phyloP scores from a whole-genome alignment of 1,140 invertebrate genomes.

The Elysia chlorotica region DNA sequence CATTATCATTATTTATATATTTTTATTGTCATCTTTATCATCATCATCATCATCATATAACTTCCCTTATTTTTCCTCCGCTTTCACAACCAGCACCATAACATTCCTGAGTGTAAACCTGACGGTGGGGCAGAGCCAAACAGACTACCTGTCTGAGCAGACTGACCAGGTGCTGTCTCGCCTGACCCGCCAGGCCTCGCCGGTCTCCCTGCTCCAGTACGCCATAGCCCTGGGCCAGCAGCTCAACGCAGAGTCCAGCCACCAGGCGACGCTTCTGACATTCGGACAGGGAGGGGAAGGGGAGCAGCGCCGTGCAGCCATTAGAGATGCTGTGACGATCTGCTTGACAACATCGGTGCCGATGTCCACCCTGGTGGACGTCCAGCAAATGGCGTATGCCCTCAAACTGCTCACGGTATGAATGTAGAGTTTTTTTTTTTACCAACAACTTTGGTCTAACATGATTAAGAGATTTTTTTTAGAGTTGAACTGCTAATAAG shows the following conservation, averaged over 20 bases:
- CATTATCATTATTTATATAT: not conserved
- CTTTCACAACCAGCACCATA: conserved; percentile 5
- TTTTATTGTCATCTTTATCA: not conserved
- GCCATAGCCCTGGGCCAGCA: conserved; percentile 36
- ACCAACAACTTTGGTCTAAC: too few relatives aligned
- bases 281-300: not conserved
- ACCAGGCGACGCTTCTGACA: not conserved
- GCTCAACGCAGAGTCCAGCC: conserved; percentile 40
- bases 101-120: not conserved
- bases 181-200: conserved; percentile 41
- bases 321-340: conserved; percentile 39
- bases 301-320: conserved; percentile 24
- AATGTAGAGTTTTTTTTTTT: too few relatives aligned
- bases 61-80: not conserved
- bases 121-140: conserved; percentile 16
- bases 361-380: conserved; percentile 32
- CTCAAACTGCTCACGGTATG: conserved; percentile 44
- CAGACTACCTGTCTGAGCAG: conserved; percentile 32
- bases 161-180: conserved; percentile 27
- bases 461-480: too few relatives aligned
- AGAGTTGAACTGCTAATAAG: too few relatives aligned
- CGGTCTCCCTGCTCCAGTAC: conserved; percentile 42
- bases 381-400: conserved; percentile 40
- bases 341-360: conserved; percentile 28
- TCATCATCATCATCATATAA: not conserved